These are phyloP conservation scores for Genyomyrus donnyi DNA, from an alignment of 2,113 vertebrate genomes.

Conservation along the genomic window DNA sequence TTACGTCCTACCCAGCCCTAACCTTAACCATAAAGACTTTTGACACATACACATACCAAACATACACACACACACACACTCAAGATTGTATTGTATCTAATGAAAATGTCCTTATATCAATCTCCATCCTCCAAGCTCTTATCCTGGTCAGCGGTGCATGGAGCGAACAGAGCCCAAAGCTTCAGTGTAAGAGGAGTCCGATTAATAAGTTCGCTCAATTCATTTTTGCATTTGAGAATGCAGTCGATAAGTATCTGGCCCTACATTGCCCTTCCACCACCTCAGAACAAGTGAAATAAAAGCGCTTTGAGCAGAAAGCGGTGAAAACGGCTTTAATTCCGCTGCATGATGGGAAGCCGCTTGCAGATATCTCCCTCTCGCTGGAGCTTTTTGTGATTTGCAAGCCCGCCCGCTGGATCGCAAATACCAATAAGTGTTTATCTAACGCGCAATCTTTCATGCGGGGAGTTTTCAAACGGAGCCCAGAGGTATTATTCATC, in stretches of 20 bases:
- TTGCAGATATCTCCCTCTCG: slow-evolving; percentile 12
- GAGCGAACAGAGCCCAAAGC: neutral
- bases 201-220: neutral
- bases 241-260: neutral
- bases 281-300: neutral
- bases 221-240: neutral
- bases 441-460: slow-evolving; percentile 17
- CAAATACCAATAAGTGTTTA: slow-evolving; percentile 24
- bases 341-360: slow-evolving; percentile 15
- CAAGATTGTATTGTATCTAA: neutral
- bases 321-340: slow-evolving; percentile 10
- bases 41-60: neutral
- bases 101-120: neutral
- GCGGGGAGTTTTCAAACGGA: slow-evolving; percentile 23
- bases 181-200: neutral
- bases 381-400: slow-evolving; percentile 12
- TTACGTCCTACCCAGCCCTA: neutral
- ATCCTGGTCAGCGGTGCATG: neutral
- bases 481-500: slow-evolving; percentile 17
- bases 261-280: neutral
- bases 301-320: neutral
- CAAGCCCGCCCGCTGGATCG: slow-evolving; percentile 16
- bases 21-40: neutral
- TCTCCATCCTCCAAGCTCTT: neutral
- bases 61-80: neutral